Base-by-base conservation (phyloP, 2,888 invertebrate species). In the Boloria euphrosyne region DNA sequence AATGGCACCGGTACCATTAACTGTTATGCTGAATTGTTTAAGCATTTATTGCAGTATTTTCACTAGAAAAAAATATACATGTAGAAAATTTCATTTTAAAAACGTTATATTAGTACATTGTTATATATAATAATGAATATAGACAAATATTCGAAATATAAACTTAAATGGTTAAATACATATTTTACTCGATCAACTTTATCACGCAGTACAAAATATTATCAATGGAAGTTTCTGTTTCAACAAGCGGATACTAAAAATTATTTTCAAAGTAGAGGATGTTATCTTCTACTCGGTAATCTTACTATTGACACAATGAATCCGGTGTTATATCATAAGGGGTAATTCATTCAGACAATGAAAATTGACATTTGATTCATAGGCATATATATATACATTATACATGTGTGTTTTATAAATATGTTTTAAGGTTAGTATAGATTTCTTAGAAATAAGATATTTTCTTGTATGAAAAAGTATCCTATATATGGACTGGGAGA, bases 291-390 rank as follows among this genome's bases (percentile, higher is more conserved):
- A 61, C 67, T 53, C 54, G 52, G 69, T 63, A 71, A 71, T 71
- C 67, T 69, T 67, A 57, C 65, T 71, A 69, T 69, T 71, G 71
- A 71, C 69, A 71, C 64, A 69, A 62, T 66, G 68, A 66, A 64
- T 69, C 69, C 69, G 69, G 67, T 67, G 58, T 67, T 57, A 67
- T 67, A 53, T 64, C 65, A 61, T 67, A 58, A 55, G 55, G 63
- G 55, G 53, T 47, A 58, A 51, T 43, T 50, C 43, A 52, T 22
- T 38, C 38, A 46, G 60, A 67, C 55, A 51, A 65, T 51, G 67
- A 57, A 43, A 38, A 38, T 22, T 52, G 43, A 51, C 49, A 38
- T 49, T 14, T 59, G 31, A 59, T 38, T 38, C 14, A 17, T 59
- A 7, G 16, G 6, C 47, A 18, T 4, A 18, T n/a, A 46, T 0